Evolutionary conservation across 2,888 invertebrate species (phyloP).

Genomic region (Thera obeliscata): DNA sequence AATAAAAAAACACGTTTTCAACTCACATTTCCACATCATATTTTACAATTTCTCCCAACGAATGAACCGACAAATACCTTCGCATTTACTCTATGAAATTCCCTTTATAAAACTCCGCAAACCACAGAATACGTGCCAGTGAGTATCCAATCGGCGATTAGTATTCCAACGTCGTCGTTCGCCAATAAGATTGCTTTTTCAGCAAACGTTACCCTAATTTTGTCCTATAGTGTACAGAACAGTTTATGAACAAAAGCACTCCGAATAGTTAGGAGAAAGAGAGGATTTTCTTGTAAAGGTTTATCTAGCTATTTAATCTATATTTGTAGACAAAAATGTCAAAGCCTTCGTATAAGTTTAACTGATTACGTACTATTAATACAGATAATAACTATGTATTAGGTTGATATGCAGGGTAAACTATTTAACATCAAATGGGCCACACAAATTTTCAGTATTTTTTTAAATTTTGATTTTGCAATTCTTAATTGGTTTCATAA

Average conservation of each 20-base stretch:
- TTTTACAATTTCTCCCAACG: slow-evolving; percentile 15
- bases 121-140: slow-evolving; percentile 14
- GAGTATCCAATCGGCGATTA: slow-evolving; percentile 25
- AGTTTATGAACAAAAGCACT: slow-evolving; percentile 21
- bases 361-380: too few species aligned
- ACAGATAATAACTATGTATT: too few species aligned
- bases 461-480: too few species aligned
- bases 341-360: too few species aligned
- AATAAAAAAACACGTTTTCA: too few species aligned
- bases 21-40: not conserved
- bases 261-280: not conserved
- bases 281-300: not conserved
- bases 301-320: too few species aligned
- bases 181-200: slow-evolving; percentile 39
- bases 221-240: slow-evolving; percentile 36
- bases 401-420: too few species aligned
- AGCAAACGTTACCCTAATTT: slow-evolving; percentile 37
- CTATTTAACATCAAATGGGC: too few species aligned
- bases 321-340: too few species aligned
- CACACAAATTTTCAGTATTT: too few species aligned
- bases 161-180: slow-evolving; percentile 28
- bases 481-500: too few species aligned
- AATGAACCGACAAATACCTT: slow-evolving; percentile 15
- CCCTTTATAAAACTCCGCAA: slow-evolving; percentile 23
- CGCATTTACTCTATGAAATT: slow-evolving; percentile 19